These are phyloP conservation scores for Plagiodera versicolora DNA, from an alignment of 2,888 invertebrate genomes.

Conservation along the genomic window DNA sequence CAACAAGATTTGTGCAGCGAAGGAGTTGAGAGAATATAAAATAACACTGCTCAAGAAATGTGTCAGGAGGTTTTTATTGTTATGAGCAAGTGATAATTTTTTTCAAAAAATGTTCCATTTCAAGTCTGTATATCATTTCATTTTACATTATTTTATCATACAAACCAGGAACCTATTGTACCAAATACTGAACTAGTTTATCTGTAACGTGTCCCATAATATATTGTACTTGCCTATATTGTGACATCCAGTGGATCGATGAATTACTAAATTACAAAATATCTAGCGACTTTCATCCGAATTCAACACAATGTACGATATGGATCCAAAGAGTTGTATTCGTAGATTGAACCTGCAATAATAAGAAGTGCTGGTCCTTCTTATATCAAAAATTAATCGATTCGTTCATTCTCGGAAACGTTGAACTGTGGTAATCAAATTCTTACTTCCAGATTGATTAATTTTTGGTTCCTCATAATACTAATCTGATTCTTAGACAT, in stretches of 20 bases:
- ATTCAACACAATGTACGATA: no score
- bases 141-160: background rate
- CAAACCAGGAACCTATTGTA: background rate
- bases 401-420: no score
- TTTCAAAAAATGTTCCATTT: background rate
- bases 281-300: no score
- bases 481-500: no score
- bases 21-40: background rate
- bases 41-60: background rate
- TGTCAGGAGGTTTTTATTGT: background rate
- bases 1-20: background rate
- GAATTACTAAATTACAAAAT: no score
- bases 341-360: no score
- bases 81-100: background rate
- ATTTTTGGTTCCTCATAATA: no score
- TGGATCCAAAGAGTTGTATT: no score
- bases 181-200: background rate
- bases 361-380: no score
- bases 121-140: background rate
- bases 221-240: background rate
- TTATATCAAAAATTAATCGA: no score
- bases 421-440: no score
- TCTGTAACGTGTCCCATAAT: constrained; percentile 1
- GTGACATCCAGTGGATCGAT: background rate
- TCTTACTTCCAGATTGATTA: no score